Evolutionary conservation across 2,797 vertebrate genomes (phyloP).

Genomic region (Gallinago stenura): DNA sequence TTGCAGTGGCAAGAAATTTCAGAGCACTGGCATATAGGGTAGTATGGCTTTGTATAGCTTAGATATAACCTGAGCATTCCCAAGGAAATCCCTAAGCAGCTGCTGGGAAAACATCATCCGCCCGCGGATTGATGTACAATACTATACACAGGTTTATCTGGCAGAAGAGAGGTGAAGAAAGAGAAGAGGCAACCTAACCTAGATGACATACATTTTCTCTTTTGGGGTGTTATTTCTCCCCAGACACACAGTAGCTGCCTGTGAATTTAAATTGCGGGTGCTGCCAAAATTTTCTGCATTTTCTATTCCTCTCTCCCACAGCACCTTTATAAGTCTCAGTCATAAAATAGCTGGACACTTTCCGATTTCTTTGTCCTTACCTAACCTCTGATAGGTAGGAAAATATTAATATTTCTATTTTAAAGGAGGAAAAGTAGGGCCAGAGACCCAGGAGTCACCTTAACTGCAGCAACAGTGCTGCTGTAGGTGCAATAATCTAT

Average conservation of each 20-base stretch:
- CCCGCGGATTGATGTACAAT: rapidly evolving
- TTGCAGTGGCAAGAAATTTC: too few relatives aligned
- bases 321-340: not conserved
- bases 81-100: not conserved
- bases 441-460: not conserved
- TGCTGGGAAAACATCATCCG: not conserved
- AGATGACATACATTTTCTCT: not conserved
- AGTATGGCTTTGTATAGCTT: not conserved
- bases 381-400: not conserved
- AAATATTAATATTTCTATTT: not conserved
- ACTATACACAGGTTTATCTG: not conserved
- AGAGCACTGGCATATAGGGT: not conserved
- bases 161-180: not conserved
- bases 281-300: not conserved
- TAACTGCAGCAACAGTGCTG: not conserved
- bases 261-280: not conserved
- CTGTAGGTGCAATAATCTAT: not conserved
- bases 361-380: not conserved
- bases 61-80: not conserved
- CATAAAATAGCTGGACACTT: not conserved
- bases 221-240: not conserved
- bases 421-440: not conserved
- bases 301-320: not conserved
- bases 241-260: not conserved
- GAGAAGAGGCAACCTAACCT: not conserved